These are phyloP conservation scores for Megaceryle alcyon DNA, from an alignment of 2,797 vertebrate genomes.

Conservation along the genomic window DNA sequence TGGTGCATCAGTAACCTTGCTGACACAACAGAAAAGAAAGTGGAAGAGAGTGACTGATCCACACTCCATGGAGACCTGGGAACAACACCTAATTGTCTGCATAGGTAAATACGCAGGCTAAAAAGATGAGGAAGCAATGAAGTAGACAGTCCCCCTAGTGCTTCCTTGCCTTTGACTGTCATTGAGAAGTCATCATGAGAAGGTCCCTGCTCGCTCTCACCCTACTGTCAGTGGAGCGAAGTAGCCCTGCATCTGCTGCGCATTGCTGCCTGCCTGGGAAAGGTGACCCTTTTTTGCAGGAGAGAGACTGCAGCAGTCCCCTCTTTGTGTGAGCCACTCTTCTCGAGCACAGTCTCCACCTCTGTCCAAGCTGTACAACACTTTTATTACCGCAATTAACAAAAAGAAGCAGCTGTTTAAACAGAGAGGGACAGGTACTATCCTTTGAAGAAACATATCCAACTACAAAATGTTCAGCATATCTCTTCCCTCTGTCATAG, in stretches of 20 bases:
- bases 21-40: background rate
- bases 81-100: background rate
- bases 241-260: background rate
- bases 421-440: background rate
- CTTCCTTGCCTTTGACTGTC: background rate
- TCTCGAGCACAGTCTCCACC: background rate
- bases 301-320: background rate
- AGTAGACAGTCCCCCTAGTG: background rate
- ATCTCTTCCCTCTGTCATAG: background rate
- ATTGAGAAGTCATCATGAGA: background rate
- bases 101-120: background rate
- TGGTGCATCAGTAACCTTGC: background rate
- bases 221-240: background rate
- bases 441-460: background rate
- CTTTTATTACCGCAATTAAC: background rate
- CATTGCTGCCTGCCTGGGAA: background rate
- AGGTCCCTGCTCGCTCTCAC: background rate
- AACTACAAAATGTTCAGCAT: background rate
- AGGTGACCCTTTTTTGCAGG: conserved; percentile 40
- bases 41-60: background rate
- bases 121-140: background rate
- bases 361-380: background rate
- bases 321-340: background rate
- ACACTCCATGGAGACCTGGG: accelerated
- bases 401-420: background rate